These are phyloP conservation scores for Alauda arvensis DNA, from an alignment of 2,797 vertebrate genomes.

Conservation along the genomic window DNA sequence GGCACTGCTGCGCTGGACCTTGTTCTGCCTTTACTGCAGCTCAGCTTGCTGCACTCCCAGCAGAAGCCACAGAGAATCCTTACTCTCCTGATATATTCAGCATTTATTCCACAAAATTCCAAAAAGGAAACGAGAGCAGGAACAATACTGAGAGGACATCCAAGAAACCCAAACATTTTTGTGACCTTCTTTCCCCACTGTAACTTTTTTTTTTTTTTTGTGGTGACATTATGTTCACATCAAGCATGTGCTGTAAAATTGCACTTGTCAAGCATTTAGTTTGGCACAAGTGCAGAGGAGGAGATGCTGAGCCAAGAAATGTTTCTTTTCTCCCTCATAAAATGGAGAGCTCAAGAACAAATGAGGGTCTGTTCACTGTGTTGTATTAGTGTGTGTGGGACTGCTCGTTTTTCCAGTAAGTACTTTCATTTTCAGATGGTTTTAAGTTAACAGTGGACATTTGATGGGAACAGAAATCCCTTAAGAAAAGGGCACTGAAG, in stretches of 20 bases:
- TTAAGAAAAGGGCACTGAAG: not conserved
- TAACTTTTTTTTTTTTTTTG: conserved; percentile 14
- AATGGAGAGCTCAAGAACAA: conserved; percentile 40
- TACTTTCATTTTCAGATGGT: not conserved
- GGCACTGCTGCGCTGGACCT: not conserved
- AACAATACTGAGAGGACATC: conserved; percentile 29
- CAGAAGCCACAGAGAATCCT: not conserved
- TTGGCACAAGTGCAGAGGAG: conserved; percentile 55
- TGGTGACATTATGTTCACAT: conserved; percentile 59
- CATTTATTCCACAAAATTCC: not conserved
- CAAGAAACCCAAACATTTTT: conserved; percentile 54
- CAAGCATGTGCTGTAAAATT: conserved; percentile 55
- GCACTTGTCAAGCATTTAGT: conserved; percentile 61
- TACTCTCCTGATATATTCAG: not conserved
- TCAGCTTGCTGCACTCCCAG: not conserved
- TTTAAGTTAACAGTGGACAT: conserved; percentile 14
- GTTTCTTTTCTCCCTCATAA: conserved; percentile 43
- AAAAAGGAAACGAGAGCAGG: not conserved
- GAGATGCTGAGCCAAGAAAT: conserved; percentile 55
- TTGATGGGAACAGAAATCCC: not conserved
- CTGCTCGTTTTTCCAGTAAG: not conserved
- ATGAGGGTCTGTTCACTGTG: conserved; percentile 10
- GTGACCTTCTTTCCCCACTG: not conserved
- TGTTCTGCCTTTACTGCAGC: not conserved
- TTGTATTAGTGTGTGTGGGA: not conserved